These are phyloP conservation scores for Bimastos eiseni DNA, from an alignment of 2,888 invertebrate genomes.

Conservation along the genomic window DNA sequence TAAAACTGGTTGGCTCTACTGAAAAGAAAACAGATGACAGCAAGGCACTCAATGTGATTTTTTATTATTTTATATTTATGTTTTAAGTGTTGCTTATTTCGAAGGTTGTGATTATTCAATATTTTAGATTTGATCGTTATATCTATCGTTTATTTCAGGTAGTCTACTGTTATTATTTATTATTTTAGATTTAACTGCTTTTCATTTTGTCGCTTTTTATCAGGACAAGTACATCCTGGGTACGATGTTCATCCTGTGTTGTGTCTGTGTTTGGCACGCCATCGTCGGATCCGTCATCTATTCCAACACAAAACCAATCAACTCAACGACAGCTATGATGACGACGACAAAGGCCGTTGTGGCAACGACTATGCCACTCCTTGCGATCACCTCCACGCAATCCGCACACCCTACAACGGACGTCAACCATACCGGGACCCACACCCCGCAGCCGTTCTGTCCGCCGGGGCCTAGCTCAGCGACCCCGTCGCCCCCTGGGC, in stretches of 20 bases:
- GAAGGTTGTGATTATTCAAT: too few relatives aligned
- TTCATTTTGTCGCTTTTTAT: background rate
- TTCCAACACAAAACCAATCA: constrained; percentile 16
- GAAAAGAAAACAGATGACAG: too few relatives aligned
- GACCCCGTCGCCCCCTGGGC: constrained; percentile 21
- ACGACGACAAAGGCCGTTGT: background rate
- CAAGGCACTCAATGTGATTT: too few relatives aligned
- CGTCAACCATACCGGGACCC: background rate
- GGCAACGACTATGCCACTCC: background rate
- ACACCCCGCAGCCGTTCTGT: background rate
- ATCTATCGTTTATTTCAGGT: too few relatives aligned
- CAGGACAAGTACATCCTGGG: constrained; percentile 42
- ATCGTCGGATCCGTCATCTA: constrained; percentile 35
- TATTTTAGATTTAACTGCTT: too few relatives aligned
- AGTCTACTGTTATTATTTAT: too few relatives aligned
- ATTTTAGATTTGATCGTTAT: too few relatives aligned
- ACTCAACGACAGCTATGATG: background rate
- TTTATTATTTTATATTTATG: too few relatives aligned
- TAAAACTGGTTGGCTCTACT: too few relatives aligned
- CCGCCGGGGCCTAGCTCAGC: background rate
- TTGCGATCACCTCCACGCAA: background rate
- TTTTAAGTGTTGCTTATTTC: too few relatives aligned
- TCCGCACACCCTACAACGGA: constrained; percentile 14
- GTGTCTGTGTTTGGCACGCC: constrained; percentile 41
- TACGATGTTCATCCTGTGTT: constrained; percentile 39